Percentiles rank a stretch among this genome's conserved stretches.
Conservation (phyloP, 2,113 vertebrate genomes). For the Lonchura striata region DNA sequence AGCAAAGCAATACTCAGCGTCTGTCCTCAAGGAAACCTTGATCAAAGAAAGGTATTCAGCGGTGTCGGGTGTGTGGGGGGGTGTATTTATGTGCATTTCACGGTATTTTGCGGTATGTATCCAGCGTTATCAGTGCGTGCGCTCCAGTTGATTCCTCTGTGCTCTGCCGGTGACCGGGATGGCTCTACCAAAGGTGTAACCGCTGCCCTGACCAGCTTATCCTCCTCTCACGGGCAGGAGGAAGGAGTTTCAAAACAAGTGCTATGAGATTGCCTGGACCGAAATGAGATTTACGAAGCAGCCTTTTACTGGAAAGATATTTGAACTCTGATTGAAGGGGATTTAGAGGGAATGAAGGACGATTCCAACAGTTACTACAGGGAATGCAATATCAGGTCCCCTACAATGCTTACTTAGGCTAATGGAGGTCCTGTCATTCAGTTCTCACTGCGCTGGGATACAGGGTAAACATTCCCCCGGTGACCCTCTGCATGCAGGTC, state of each 20-base stretch:
- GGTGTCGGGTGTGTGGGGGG: not conserved
- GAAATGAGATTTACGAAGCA: slow-evolving; percentile 15
- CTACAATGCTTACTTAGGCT: slow-evolving; percentile 88
- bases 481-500: slow-evolving; percentile 84
- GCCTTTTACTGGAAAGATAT: slow-evolving; percentile 73
- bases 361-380: slow-evolving; percentile 85
- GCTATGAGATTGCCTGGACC: not conserved
- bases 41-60: not conserved
- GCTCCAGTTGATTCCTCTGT: not conserved
- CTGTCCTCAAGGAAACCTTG: not conserved
- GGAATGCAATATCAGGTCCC: slow-evolving; percentile 87
- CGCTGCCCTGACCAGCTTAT: not conserved
- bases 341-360: slow-evolving; percentile 70
- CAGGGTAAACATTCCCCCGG: slow-evolving; percentile 86
- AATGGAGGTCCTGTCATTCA: slow-evolving; percentile 95
- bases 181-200: not conserved
- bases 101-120: not conserved
- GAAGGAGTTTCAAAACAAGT: not conserved
- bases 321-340: slow-evolving; percentile 73
- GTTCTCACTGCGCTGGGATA: slow-evolving; percentile 82
- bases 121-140: not conserved
- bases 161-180: not conserved
- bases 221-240: not conserved
- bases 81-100: not conserved
- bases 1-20: not conserved